These are phyloP conservation scores for Hoplostethus mediterraneus DNA, from an alignment of 2,797 vertebrate species.

Conservation along the genomic window DNA sequence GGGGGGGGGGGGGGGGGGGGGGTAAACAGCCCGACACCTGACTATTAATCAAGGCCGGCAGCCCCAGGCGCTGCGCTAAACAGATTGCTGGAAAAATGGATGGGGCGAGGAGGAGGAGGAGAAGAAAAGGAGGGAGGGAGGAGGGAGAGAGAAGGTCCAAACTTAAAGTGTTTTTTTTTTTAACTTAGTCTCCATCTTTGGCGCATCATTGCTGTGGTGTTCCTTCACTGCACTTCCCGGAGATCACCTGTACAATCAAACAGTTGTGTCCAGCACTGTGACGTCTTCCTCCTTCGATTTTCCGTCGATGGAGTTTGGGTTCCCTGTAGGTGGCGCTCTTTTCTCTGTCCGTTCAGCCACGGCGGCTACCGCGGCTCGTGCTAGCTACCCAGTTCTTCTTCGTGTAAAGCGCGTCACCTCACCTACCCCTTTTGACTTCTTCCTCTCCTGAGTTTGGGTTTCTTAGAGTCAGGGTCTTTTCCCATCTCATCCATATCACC, in stretches of 20 bases:
- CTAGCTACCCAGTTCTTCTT: too few species aligned
- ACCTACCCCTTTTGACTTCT: too few species aligned
- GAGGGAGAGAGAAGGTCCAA: background rate
- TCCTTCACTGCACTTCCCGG: background rate
- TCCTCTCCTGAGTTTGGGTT: background rate
- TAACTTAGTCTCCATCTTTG: constrained; percentile 2
- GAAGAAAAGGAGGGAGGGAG: constrained; percentile 5
- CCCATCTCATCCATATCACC: background rate
- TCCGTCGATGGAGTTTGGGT: background rate
- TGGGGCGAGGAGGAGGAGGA: constrained; percentile 54
- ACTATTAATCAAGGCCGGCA: constrained; percentile 79
- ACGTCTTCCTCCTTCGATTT: background rate
- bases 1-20: constrained; percentile 40
- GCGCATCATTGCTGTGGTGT: background rate
- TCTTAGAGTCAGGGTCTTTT: background rate
- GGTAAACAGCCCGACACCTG: constrained; percentile 74
- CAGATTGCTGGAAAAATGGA: constrained; percentile 85
- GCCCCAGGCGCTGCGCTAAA: constrained; percentile 65
- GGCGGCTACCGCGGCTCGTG: background rate
- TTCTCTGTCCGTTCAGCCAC: background rate
- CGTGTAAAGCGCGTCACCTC: too few species aligned
- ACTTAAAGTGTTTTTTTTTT: constrained; percentile 12
- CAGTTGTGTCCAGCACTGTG: background rate
- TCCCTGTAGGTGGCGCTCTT: too few species aligned
- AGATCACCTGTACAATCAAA: constrained; percentile 4